Conservation (phyloP, 2,113 vertebrate species). For the Triplophysa siluroides region DNA sequence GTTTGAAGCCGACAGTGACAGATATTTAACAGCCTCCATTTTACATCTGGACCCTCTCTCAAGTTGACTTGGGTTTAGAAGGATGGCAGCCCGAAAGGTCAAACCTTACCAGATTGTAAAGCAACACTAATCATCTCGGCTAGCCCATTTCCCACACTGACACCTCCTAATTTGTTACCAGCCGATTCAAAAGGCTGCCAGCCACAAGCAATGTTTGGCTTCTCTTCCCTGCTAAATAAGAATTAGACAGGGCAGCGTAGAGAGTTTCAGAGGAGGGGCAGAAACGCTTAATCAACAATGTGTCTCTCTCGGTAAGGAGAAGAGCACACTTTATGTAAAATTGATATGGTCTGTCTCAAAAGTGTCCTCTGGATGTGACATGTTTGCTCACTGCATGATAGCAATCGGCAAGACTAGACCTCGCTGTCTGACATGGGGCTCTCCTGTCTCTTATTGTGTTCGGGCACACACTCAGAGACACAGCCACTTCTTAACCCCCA, state of each 20-base stretch:
- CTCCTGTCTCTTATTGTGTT: neutral
- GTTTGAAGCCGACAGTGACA: slow-evolving; percentile 43
- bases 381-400: slow-evolving; percentile 28
- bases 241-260: slow-evolving; percentile 9
- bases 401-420: slow-evolving; percentile 36
- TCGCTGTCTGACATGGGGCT: slow-evolving; percentile 12
- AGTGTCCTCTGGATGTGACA: slow-evolving; percentile 46
- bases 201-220: slow-evolving; percentile 51
- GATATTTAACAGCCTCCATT: slow-evolving; percentile 53
- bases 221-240: slow-evolving; percentile 50
- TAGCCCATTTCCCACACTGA: slow-evolving; percentile 65
- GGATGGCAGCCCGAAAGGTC: slow-evolving; percentile 69
- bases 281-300: slow-evolving; percentile 36
- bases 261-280: neutral
- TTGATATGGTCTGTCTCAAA: slow-evolving; percentile 49
- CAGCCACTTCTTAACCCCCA: slow-evolving; percentile 9
- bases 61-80: slow-evolving; percentile 54
- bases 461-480: neutral
- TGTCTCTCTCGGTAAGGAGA: slow-evolving; percentile 39
- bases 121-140: slow-evolving; percentile 69
- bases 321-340: slow-evolving; percentile 45
- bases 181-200: slow-evolving; percentile 49
- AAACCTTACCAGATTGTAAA: slow-evolving; percentile 65
- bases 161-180: slow-evolving; percentile 58
- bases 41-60: slow-evolving; percentile 52